Percentiles rank a stretch among this genome's conserved stretches.
These are phyloP conservation scores for Hydrochoerus hydrochaeris DNA, from an alignment of 2,113 vertebrate genomes.

Conservation along the genomic window DNA sequence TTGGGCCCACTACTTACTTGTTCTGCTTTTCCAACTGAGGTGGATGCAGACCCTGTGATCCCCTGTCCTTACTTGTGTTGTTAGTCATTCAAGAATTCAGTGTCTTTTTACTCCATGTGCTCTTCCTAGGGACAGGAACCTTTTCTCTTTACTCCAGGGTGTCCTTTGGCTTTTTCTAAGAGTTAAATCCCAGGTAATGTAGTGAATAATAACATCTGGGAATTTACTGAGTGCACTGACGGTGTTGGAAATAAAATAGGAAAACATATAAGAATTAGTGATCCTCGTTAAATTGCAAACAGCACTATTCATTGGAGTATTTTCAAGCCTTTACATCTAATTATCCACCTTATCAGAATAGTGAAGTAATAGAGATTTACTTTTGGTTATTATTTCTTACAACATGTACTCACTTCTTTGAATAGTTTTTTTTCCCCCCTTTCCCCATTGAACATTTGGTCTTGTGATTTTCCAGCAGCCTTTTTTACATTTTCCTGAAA, in stretches of 20 bases:
- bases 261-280: not conserved
- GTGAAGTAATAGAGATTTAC: not conserved
- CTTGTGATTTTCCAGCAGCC: not conserved
- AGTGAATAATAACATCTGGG: not conserved
- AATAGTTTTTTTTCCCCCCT: not conserved
- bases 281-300: not conserved
- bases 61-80: not conserved
- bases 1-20: not conserved
- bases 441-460: not conserved
- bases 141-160: not conserved
- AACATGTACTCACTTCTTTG: not conserved
- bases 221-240: not conserved
- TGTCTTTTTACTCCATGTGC: not conserved
- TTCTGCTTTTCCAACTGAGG: not conserved
- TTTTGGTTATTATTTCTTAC: not conserved
- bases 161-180: not conserved
- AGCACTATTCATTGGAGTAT: not conserved
- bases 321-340: not conserved
- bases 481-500: not conserved
- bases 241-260: not conserved
- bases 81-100: not conserved
- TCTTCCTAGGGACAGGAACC: not conserved
- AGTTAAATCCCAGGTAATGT: not conserved
- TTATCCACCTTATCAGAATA: not conserved
- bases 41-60: accelerated